These are phyloP conservation scores for Elachura formosa DNA, from an alignment of 2,113 vertebrate species.

Conservation along the genomic window DNA sequence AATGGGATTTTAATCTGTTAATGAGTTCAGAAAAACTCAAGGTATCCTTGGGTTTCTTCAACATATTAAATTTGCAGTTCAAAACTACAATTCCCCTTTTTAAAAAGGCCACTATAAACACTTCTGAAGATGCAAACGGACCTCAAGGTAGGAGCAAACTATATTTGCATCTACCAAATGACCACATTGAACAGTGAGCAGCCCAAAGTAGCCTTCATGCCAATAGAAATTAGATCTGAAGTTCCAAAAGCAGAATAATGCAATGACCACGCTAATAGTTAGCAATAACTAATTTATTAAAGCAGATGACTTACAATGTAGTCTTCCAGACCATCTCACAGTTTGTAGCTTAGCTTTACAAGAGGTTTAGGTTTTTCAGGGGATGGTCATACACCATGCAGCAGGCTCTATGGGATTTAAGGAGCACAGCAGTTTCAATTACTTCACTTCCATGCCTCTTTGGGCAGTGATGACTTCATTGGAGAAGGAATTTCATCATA, in stretches of 20 bases:
- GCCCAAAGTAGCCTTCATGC: background rate
- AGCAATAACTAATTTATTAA: background rate
- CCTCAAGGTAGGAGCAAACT: background rate
- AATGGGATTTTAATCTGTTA: background rate
- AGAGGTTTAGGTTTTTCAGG: background rate
- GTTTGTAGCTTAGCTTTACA: background rate
- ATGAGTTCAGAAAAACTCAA: background rate
- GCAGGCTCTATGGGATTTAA: background rate
- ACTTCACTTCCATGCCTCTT: background rate
- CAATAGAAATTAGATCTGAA: background rate
- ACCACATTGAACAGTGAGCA: background rate
- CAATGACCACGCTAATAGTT: background rate
- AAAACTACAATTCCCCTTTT: background rate
- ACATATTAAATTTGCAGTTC: background rate
- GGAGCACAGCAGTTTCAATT: background rate
- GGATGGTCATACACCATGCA: background rate
- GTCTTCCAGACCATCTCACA: background rate
- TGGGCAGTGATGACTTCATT: background rate
- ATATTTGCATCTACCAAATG: background rate
- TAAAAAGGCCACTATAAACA: background rate
- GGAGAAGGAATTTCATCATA: background rate
- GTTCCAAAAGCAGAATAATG: background rate
- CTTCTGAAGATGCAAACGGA: background rate
- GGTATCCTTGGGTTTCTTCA: background rate
- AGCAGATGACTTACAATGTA: background rate